phyloP scores from a whole-genome alignment of 2,797 vertebrate species.

The Thaleichthys pacificus region DNA sequence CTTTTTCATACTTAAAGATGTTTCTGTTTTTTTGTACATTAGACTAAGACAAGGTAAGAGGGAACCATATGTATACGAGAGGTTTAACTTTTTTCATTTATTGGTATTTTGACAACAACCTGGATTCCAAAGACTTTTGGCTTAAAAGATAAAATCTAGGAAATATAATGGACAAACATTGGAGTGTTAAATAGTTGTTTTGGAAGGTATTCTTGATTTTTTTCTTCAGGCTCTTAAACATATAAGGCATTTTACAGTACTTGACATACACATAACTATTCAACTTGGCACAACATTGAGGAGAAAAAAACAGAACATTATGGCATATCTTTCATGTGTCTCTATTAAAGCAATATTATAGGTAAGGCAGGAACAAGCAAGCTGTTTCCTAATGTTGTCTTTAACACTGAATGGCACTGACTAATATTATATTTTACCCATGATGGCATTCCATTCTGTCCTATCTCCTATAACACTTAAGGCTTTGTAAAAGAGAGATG shows the following conservation, averaged over 20 bases:
- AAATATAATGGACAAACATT: constrained; percentile 55
- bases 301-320: constrained; percentile 39
- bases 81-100: constrained; percentile 60
- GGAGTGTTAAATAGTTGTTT: constrained; percentile 63
- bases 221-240: constrained; percentile 61
- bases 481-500: constrained; percentile 3
- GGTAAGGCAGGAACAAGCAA: constrained; percentile 13
- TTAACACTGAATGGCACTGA: constrained; percentile 52
- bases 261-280: constrained; percentile 66
- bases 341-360: constrained; percentile 22
- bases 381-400: constrained; percentile 16
- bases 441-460: neutral
- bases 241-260: constrained; percentile 63
- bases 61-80: too few relatives aligned
- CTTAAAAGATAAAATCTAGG: constrained; percentile 58
- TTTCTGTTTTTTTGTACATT: too few relatives aligned
- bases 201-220: constrained; percentile 65
- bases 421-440: constrained; percentile 2
- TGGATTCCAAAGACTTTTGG: constrained; percentile 67
- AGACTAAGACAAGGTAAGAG: too few relatives aligned
- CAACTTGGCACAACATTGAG: constrained; percentile 55
- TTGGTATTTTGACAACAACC: constrained; percentile 72
- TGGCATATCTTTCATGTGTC: constrained; percentile 24
- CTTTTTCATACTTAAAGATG: too few relatives aligned
- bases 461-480: constrained; percentile 1